Base-by-base conservation (phyloP, 2,113 vertebrate genomes). In the Columbina picui region DNA sequence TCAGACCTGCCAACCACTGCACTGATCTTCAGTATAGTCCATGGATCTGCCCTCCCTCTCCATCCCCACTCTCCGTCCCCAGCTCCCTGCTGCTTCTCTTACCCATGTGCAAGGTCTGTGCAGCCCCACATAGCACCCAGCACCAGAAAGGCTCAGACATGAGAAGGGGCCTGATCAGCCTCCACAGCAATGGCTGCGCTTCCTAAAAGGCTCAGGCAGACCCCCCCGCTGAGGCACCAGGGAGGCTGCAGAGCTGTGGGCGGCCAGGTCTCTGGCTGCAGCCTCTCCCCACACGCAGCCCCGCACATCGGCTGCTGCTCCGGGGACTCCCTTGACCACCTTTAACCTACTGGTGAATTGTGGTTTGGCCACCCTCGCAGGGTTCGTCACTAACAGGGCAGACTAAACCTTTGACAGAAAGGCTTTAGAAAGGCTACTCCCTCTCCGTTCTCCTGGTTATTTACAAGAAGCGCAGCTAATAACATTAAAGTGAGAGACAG, bases 311-410 rank as follows among this genome's bases (percentile, higher is more conserved):
- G 7, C 20, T 26, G 38, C 17, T 12, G 16, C 29, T 10, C 12
- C 47, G 4, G 26, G 26, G n/a, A 6, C 39, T 12, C 16, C 34
- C 7, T 13, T 0, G 0, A 6, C 7, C 16, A 10, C 45, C 22
- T 53, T n/a, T 5, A 9, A 27, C 30, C 32, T 63, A 6, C 17
- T 41, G 5, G 12, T 19, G 23, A 36, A 6, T 9, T 32, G 50
- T 1, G 3, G 13, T 23, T 45, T 14, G n/a, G 10, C 10, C 5
- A 17, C 36, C 30, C 34, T 30, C n/a, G n/a, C 52, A 27, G 27
- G 5, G 8, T n/a, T 69, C 32, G 16, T 21, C 52, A 39, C 0
- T 7, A 26, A 27, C 16, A 34, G 20, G 30, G 34, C 17, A 55
- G 50, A n/a, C 13, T 74, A 57, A 41, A 36, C 47, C 29, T 79